These are phyloP conservation scores for Xiphophorus maculatus DNA, from an alignment of 2,113 vertebrate species.

Conservation along the genomic window DNA sequence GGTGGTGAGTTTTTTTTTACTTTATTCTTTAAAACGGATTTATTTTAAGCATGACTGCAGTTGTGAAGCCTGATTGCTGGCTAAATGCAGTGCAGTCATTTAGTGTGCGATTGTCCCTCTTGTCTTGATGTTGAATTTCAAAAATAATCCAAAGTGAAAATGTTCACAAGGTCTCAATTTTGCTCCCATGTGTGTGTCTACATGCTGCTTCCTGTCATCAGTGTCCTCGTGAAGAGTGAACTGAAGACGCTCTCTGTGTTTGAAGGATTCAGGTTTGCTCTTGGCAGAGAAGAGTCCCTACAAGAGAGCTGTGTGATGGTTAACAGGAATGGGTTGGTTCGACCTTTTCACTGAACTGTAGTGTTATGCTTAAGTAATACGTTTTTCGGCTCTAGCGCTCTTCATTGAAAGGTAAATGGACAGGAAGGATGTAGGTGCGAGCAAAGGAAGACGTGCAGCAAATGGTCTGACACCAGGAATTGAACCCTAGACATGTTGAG, in stretches of 20 bases:
- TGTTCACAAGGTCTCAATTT: background rate
- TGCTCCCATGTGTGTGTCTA: background rate
- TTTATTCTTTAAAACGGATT: background rate
- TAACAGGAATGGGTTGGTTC: background rate
- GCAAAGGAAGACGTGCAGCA: too few species aligned
- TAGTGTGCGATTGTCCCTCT: background rate
- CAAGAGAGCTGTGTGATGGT: background rate
- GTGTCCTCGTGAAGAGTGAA: background rate
- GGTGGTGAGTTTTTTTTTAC: conserved; percentile 8
- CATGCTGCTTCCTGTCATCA: background rate
- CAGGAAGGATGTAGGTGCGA: too few species aligned
- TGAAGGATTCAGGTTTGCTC: background rate
- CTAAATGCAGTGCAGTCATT: background rate
- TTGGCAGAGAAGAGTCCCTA: background rate
- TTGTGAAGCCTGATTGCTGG: conserved; percentile 1
- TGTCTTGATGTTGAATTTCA: background rate
- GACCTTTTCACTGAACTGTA: too few species aligned
- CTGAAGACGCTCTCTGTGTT: background rate
- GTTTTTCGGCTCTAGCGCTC: too few species aligned
- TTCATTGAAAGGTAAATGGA: too few species aligned
- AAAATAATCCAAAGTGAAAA: conserved; percentile 1
- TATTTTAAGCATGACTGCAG: background rate
- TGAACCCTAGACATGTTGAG: too few species aligned
- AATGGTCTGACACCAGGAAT: too few species aligned
- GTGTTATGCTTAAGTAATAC: too few species aligned